Conservation (phyloP, 1,140 invertebrate genomes). For the Bombus impatiens region DNA sequence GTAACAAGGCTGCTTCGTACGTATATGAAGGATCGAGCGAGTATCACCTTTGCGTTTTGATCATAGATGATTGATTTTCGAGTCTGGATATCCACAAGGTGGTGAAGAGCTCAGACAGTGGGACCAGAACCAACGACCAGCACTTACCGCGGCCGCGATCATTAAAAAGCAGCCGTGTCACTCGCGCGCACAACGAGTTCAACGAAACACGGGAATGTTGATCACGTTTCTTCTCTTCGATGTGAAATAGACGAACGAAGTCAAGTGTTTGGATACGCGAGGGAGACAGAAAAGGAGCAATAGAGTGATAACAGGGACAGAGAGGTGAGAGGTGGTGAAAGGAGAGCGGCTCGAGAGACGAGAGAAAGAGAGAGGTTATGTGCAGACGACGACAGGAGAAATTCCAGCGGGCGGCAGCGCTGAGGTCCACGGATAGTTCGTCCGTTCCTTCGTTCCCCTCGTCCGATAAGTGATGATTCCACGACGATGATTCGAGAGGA, state of each 20-base stretch:
- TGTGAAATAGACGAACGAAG: constrained; percentile 40
- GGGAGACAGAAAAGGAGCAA: constrained; percentile 27
- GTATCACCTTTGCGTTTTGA: neutral
- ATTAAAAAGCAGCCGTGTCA: constrained; percentile 47
- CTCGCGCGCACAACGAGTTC: constrained; percentile 41
- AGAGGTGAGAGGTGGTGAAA: constrained; percentile 23
- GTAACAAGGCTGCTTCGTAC: neutral
- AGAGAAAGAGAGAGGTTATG: constrained; percentile 47
- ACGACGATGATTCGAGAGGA: constrained; percentile 52
- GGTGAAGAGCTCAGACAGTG: neutral
- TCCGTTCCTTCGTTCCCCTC: constrained; percentile 50
- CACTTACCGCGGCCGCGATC: constrained; percentile 20
- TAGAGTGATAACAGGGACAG: constrained; percentile 22
- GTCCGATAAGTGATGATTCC: constrained; percentile 44
- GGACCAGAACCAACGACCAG: constrained; percentile 13
- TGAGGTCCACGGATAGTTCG: constrained; percentile 44
- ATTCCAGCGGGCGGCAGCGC: constrained; percentile 56
- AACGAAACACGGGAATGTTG: constrained; percentile 54
- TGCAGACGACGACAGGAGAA: constrained; percentile 50
- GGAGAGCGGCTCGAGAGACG: constrained; percentile 25
- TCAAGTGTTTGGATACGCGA: neutral
- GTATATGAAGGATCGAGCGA: neutral
- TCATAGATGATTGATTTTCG: neutral
- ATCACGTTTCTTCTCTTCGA: constrained; percentile 53
- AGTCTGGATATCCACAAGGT: constrained; percentile 6